Evolutionary conservation across 2,797 vertebrate species (phyloP), one percentile per base, ranked within the genome.

Genomic region (Trichosurus vulpecula): DNA sequence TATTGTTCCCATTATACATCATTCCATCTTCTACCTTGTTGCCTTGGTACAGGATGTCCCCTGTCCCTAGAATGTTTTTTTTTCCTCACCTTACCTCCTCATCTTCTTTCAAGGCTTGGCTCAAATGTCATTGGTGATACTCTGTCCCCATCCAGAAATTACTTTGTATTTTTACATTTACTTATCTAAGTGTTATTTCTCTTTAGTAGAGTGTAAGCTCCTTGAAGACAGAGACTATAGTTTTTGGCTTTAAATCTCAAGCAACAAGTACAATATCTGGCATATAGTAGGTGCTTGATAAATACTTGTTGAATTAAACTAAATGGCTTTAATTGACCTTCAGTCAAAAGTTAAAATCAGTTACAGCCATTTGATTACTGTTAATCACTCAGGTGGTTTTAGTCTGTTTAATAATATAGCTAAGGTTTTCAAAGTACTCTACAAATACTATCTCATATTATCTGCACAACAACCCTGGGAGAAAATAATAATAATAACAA

Each of bases 141-240:
- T 66, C 35, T 81, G 66, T 25, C 8, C n/a, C n/a, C 6, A 74
- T 22, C 2, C 16, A 41, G 52, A 95, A 96, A 53, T 0, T 16
- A 90, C 58, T 92, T 93, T 58, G 95, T 91, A 3, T 93, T 94
- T 96, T 91, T 95, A 93, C 94, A 57, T n/a, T 92, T 95, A 14
- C 53, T 93, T 89, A 51, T 90, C 93, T 29, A 94, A 93, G 52
- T 96, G 47, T 55, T 90, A 35, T 61, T 92, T 54, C 16, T 95
- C 95, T 95, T 54, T 89, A n/a, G n/a, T 81, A 52, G 29, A 92
- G 57, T 54, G 2, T 89, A 95, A 95, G 74, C 51, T 95, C 74
- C 2, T 94, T 66, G 93, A 95, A 56, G 52, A 54, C 61, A 94
- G 87, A 93, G 54, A 52, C 41, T 89, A 16, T 66, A 41, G 19